Base-by-base conservation (phyloP, 2,797 vertebrate genomes). In the Cheirogaleus major region DNA sequence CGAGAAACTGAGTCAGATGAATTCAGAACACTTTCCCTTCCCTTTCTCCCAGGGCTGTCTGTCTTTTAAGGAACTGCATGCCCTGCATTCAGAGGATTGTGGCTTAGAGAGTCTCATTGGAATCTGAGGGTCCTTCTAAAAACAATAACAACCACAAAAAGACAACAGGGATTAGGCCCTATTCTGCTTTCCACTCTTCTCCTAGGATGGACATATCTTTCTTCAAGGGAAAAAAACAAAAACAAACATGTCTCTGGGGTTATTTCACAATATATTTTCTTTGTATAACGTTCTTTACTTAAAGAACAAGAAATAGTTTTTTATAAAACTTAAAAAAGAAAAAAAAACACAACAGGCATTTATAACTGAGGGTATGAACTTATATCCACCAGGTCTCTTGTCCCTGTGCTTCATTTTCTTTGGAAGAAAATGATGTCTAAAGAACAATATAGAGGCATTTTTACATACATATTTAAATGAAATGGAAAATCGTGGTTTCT, bases 271-370 rank as follows among this genome's bases (percentile, higher is more conserved):
- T 99, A 99, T 99, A 98, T 99, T 99, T 99, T 99, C 98, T 99
- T 99, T 99, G 98, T 99, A 99, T 98, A 98, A 99, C 98, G 98
- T 98, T 99, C 99, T 99, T 99, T 99, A 98, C 98, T 98, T 98
- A 98, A 99, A 97, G 98, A 98, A 98, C 98, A 98, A 97, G 97
- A 99, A 99, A 98, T 99, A 99, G 98, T 99, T 99, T 99, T 99
- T 98, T 99, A 99, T 98, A 98, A 98, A 99, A 99, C 50, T 85
- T 87, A 70, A 96, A 96, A 96, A 98, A 94, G 4, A 48, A 91
- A 95, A 97, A 93, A 95, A 41, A 35, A 38, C 95, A 95, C 96
- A 84, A 95, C 96, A 98, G 94, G 98, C 98, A 96, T 98, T 98
- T 98, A 95, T 98, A 98, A 97, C 95, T 82, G 98, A 98, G 98